Evolutionary conservation across 2,113 vertebrate genomes (phyloP).

Genomic region (Lota lota): DNA sequence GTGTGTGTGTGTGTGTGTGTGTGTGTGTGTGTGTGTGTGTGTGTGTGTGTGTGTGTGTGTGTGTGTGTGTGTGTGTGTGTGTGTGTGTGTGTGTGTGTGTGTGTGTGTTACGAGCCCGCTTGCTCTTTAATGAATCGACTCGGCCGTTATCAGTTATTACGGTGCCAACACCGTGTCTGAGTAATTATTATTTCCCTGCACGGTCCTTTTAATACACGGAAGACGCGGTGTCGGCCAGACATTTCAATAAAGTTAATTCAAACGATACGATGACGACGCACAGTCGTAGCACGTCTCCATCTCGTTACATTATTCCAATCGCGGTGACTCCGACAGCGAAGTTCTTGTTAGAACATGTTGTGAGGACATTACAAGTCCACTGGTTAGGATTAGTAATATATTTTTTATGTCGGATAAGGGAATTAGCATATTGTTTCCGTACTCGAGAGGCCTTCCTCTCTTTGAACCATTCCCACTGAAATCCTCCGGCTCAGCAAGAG

Average conservation of each 20-base stretch:
- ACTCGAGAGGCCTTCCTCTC: constrained; percentile 7
- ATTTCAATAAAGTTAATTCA: no score
- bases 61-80: no score
- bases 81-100: constrained; percentile 4
- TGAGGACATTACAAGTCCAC: constrained; percentile 15
- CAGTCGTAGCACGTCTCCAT: constrained; percentile 5
- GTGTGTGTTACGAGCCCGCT: neutral
- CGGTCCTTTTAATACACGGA: neutral
- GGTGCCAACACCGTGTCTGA: neutral
- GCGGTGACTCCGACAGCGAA: constrained; percentile 9
- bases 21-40: neutral
- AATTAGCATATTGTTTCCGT: constrained; percentile 34
- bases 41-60: no score
- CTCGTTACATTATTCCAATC: constrained; percentile 7
- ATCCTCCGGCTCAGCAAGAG: constrained; percentile 32
- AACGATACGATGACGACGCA: neutral
- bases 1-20: neutral
- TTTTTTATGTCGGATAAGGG: constrained; percentile 7
- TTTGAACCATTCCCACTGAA: constrained; percentile 22
- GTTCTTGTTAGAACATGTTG: constrained; percentile 19
- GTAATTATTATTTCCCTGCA: neutral
- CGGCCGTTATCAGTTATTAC: neutral
- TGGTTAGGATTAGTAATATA: constrained; percentile 18
- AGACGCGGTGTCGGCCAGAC: neutral
- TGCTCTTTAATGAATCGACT: neutral